phyloP scores from a whole-genome alignment of 2,113 vertebrate species.

The Zapus hudsonius region DNA sequence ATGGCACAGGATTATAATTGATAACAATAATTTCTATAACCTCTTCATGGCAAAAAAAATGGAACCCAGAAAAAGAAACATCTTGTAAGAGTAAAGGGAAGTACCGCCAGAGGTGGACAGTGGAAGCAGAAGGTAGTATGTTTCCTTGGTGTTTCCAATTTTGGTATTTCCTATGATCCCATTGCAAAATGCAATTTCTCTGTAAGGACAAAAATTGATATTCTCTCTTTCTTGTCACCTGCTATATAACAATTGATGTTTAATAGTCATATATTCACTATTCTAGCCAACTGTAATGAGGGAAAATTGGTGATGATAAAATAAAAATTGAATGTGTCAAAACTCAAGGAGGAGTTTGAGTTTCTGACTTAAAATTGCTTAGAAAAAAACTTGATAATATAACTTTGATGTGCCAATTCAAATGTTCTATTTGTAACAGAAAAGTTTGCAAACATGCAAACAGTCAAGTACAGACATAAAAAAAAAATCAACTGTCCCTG shows the following conservation, averaged over 20 bases:
- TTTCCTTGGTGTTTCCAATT: too few relatives aligned
- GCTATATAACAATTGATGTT: neutral
- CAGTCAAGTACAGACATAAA: neutral
- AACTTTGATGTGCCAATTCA: neutral
- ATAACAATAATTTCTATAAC: neutral
- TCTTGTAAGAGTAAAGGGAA: neutral
- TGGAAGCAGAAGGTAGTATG: neutral
- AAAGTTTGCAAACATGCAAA: neutral
- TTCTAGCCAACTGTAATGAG: neutral
- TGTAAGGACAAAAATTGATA: neutral
- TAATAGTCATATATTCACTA: neutral
- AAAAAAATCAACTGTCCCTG: neutral
- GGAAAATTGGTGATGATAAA: neutral
- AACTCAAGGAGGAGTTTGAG: slow-evolving; percentile 20
- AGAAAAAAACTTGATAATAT: neutral
- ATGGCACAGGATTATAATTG: neutral
- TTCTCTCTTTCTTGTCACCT: neutral
- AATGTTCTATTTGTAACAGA: neutral
- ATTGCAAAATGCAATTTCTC: neutral
- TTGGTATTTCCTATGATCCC: neutral
- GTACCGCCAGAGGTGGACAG: neutral
- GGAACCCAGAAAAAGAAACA: neutral
- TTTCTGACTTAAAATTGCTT: neutral
- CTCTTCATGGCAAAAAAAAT: neutral
- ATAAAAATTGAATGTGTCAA: slow-evolving; percentile 23